phyloP scores from a whole-genome alignment of 2,888 invertebrate species.

The Sialis fuliginosa region DNA sequence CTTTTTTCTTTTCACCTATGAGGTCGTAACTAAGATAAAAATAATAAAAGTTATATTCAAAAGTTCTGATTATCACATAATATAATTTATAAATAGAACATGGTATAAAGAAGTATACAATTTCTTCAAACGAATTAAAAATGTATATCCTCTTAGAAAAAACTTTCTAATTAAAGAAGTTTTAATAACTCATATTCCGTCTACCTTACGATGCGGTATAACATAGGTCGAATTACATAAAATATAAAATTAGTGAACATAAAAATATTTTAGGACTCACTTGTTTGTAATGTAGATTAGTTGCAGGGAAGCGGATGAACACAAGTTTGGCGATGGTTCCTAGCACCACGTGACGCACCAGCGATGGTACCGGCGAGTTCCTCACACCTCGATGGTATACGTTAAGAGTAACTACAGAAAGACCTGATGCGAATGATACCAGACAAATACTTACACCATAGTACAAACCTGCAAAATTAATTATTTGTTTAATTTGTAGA shows the following conservation, averaged over 20 bases:
- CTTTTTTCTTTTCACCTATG: too few species aligned
- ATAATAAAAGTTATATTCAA: too few species aligned
- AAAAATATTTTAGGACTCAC: neutral
- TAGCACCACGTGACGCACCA: slow-evolving; percentile 52
- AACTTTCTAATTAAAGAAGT: too few species aligned
- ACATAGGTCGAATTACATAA: too few species aligned
- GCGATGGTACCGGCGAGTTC: slow-evolving; percentile 58
- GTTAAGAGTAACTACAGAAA: slow-evolving; percentile 70
- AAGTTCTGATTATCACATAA: too few species aligned
- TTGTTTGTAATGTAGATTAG: slow-evolving; percentile 13
- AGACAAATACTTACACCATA: slow-evolving; percentile 69
- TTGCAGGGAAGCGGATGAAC: slow-evolving; percentile 49
- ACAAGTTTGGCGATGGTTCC: slow-evolving; percentile 55
- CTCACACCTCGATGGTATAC: slow-evolving; percentile 71
- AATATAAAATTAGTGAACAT: neutral
- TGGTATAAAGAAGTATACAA: too few species aligned
- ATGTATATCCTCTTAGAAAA: too few species aligned
- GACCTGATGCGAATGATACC: slow-evolving; percentile 62
- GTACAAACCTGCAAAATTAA: slow-evolving; percentile 43
- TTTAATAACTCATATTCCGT: too few species aligned
- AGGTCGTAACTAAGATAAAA: too few species aligned
- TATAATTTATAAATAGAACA: too few species aligned
- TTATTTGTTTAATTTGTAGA: neutral
- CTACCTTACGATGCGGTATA: too few species aligned
- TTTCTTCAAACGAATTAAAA: too few species aligned